Conservation (phyloP, 2,797 vertebrate species). For the Pteronotus mesoamericanus region DNA sequence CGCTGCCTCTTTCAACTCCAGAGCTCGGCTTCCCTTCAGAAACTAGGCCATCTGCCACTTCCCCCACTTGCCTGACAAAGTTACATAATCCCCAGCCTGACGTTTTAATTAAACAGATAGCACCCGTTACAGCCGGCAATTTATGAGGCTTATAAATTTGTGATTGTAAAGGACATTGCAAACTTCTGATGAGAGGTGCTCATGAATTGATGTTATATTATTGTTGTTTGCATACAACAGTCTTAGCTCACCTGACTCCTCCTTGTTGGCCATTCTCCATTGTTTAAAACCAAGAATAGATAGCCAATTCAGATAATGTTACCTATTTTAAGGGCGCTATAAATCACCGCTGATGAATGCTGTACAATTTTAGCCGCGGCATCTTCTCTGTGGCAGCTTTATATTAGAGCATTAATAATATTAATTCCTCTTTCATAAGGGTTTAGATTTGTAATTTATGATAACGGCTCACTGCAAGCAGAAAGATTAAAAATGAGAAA, state of each 20-base stretch:
- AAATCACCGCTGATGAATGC: constrained; percentile 47
- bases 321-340: constrained; percentile 56
- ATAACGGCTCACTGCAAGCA: constrained; percentile 72
- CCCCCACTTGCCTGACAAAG: neutral
- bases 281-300: constrained; percentile 45
- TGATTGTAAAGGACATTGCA: neutral
- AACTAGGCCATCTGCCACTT: neutral
- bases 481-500: constrained; percentile 80
- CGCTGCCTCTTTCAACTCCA: neutral
- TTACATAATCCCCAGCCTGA: constrained; percentile 36
- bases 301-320: constrained; percentile 44
- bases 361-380: neutral
- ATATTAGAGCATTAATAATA: constrained; percentile 76
- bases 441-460: constrained; percentile 80
- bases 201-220: constrained; percentile 13
- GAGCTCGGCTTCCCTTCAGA: neutral
- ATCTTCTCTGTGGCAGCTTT: constrained; percentile 72
- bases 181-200: constrained; percentile 14
- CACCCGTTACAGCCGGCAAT: neutral
- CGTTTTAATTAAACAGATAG: constrained; percentile 67
- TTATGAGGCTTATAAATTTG: constrained; percentile 46
- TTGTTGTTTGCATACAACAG: neutral
- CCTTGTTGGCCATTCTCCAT: neutral
- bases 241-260: neutral
- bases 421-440: constrained; percentile 80